A percentile compares a stretch with the other conserved stretches of the same genome.
Conservation (phyloP, 2,113 vertebrate genomes). For the Meleagris gallopavo region DNA sequence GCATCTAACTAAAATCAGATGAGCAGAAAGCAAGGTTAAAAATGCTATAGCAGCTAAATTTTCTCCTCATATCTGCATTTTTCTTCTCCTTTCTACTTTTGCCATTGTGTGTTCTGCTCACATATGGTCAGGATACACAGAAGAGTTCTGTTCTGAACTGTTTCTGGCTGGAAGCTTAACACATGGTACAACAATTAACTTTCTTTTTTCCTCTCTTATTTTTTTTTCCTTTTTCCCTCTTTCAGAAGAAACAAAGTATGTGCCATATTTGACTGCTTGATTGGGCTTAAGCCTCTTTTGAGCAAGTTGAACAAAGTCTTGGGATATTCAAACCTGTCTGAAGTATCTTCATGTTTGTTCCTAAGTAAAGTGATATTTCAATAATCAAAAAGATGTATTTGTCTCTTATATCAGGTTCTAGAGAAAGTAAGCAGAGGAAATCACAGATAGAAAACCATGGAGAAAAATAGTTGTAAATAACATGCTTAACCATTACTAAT, state of each 20-base stretch:
- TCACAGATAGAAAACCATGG: rapidly evolving
- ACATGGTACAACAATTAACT: not conserved
- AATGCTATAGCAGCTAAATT: not conserved
- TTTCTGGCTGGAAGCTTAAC: not conserved
- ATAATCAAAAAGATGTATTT: not conserved
- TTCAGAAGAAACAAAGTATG: not conserved
- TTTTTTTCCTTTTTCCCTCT: too few species aligned
- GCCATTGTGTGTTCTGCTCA: not conserved
- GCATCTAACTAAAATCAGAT: not conserved
- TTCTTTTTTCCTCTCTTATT: not conserved
- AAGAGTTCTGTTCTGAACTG: not conserved
- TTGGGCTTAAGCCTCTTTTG: not conserved
- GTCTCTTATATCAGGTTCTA: not conserved
- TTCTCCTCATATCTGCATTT: not conserved
- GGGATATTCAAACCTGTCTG: not conserved
- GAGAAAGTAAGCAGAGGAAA: not conserved
- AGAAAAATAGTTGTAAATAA: not conserved
- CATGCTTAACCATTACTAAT: not conserved
- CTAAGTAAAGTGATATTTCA: not conserved
- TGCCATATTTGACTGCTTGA: not conserved
- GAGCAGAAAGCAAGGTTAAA: not conserved
- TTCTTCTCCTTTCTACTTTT: not conserved
- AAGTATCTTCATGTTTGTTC: not conserved
- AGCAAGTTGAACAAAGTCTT: not conserved
- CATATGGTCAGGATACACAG: not conserved